These are phyloP conservation scores for Polydrusus cervinus DNA, from an alignment of 2,888 invertebrate species.

Conservation along the genomic window DNA sequence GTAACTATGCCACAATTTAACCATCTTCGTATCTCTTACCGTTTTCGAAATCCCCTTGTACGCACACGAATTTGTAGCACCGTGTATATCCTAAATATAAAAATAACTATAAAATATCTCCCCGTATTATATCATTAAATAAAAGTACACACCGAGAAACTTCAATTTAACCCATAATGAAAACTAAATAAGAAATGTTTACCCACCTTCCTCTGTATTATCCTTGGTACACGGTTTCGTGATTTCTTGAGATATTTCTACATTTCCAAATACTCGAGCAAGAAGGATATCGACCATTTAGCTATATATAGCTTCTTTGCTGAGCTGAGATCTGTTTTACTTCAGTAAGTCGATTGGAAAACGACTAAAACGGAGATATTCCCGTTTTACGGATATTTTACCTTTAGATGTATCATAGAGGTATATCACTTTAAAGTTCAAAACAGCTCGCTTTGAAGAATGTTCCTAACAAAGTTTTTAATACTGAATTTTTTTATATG, in stretches of 20 bases:
- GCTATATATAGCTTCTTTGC: constrained; percentile 34
- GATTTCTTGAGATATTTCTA: constrained; percentile 44
- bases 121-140: too few relatives aligned
- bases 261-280: constrained; percentile 33
- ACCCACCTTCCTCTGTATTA: constrained; percentile 22
- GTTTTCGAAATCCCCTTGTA: too few relatives aligned
- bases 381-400: constrained; percentile 29
- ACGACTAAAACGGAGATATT: constrained; percentile 19
- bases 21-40: too few relatives aligned
- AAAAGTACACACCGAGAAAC: not conserved
- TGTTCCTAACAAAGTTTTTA: too few relatives aligned
- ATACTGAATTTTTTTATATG: too few relatives aligned
- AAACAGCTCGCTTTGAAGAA: not conserved
- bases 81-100: too few relatives aligned
- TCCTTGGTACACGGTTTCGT: constrained; percentile 30
- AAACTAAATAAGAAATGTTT: constrained; percentile 36
- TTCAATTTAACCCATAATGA: constrained; percentile 12
- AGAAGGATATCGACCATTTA: constrained; percentile 29
- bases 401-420: constrained; percentile 6
- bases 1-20: too few relatives aligned
- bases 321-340: constrained; percentile 34
- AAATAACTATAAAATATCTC: too few relatives aligned
- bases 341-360: constrained; percentile 37
- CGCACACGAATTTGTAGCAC: too few relatives aligned
- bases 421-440: constrained; percentile 6